Evolutionary conservation across 2,113 vertebrate species (phyloP).

Genomic region (Oriolus oriolus): DNA sequence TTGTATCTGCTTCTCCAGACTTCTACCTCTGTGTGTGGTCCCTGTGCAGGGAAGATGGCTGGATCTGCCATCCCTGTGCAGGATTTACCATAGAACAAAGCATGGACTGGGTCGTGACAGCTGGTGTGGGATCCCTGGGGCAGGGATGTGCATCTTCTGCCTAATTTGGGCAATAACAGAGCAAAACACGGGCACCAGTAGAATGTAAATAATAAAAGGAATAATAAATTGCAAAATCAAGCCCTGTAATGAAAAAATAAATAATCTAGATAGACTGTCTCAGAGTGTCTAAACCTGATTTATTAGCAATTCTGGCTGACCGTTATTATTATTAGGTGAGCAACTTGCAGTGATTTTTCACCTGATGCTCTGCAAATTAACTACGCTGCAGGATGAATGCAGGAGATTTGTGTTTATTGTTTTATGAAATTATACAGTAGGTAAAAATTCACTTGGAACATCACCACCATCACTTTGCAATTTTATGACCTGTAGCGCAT

Average conservation of each 20-base stretch:
- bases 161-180: background rate
- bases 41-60: fast-evolving
- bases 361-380: slow-evolving; percentile 46
- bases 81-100: background rate
- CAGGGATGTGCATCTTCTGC: background rate
- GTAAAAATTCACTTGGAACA: slow-evolving; percentile 45
- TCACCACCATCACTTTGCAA: slow-evolving; percentile 1
- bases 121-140: background rate
- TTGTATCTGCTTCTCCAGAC: background rate
- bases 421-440: slow-evolving; percentile 51
- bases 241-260: slow-evolving; percentile 57
- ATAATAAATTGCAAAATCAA: slow-evolving; percentile 51
- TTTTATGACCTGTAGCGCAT: background rate
- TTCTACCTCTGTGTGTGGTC: background rate
- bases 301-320: slow-evolving; percentile 37
- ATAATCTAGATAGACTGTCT: slow-evolving; percentile 46
- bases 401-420: slow-evolving; percentile 54
- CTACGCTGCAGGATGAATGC: background rate
- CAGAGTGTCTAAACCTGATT: slow-evolving; percentile 13
- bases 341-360: slow-evolving; percentile 46
- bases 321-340: slow-evolving; percentile 43
- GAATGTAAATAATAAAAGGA: slow-evolving; percentile 33
- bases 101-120: background rate
- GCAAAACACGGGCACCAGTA: background rate
- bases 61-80: background rate